phyloP scores from a whole-genome alignment of 2,797 vertebrate genomes.

The Crenuchus spilurus region DNA sequence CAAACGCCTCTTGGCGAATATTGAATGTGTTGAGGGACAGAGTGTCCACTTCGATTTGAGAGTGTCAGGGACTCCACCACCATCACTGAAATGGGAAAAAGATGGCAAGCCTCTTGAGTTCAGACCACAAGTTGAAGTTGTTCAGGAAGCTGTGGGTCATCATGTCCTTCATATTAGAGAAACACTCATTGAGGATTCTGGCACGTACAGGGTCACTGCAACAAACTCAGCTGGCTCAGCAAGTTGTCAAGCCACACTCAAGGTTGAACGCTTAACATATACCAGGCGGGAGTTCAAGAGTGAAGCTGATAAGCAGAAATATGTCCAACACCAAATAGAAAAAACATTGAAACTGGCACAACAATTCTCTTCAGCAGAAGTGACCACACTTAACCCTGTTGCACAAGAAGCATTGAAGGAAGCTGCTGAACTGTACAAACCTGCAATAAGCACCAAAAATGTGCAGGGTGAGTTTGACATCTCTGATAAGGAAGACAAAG shows the following conservation, averaged over 20 bases:
- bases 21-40: slow-evolving; percentile 92
- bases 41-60: slow-evolving; percentile 92
- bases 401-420: slow-evolving; percentile 95
- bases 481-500: slow-evolving; percentile 71
- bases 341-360: slow-evolving; percentile 96
- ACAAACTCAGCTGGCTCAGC: slow-evolving; percentile 91
- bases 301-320: slow-evolving; percentile 86
- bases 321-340: slow-evolving; percentile 91
- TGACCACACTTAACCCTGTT: slow-evolving; percentile 86
- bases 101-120: slow-evolving; percentile 87
- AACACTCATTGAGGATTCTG: slow-evolving; percentile 94
- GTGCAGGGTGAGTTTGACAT: slow-evolving; percentile 95
- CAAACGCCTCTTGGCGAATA: slow-evolving; percentile 93
- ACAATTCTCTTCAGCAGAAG: slow-evolving; percentile 86
- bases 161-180: slow-evolving; percentile 91
- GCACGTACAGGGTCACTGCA: slow-evolving; percentile 94
- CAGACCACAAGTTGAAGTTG: slow-evolving; percentile 87
- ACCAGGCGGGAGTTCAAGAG: slow-evolving; percentile 91
- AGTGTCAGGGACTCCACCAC: slow-evolving; percentile 88
- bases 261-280: slow-evolving; percentile 91
- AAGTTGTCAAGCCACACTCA: slow-evolving; percentile 92
- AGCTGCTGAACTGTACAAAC: slow-evolving; percentile 94
- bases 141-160: slow-evolving; percentile 91
- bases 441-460: slow-evolving; percentile 94
- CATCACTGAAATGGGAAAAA: slow-evolving; percentile 92